Base-by-base conservation (phyloP, 2,797 vertebrate species). In the Cyclopterus lumpus region DNA sequence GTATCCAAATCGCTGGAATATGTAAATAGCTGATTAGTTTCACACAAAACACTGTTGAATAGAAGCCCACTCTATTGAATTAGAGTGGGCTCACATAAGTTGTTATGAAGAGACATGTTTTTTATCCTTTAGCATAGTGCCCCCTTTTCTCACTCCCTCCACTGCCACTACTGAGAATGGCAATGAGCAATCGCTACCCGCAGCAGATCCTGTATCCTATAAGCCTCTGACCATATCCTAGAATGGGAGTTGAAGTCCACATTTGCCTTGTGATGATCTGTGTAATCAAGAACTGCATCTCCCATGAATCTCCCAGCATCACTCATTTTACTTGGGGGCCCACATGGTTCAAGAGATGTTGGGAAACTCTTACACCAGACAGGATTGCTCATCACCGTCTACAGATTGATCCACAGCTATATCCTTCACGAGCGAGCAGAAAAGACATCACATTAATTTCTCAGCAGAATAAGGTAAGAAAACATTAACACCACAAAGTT, bases 201-300 rank as follows among this genome's bases (percentile, higher is more conserved):
- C 62, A 68, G 66, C 73, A 83, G 59, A 80, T 85, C 67, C 73
- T 62, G 18, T 86, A 40, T 79, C 73, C 53, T 66, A 16, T 16
- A 18, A 71, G 77, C 20, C 53, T 65, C 20, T 15, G 20, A 70
- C 78, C n/a, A 2, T 0, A 6, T 70, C 55, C 42, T 66, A 26
- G 68, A 34, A 48, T 90, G 93, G 93, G 88, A 90, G 30, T 7
- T 91, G 94, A 86, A 95, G 95, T 95, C 70, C 76, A 3, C 20
- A 38, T 36, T 12, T 36, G 7, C 53, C 30, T 20, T 14, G 30
- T 62, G 48, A 59, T 32, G 24, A 51, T 42, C 15, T 28, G 1
- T 6, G 6, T 0, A 4, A 6, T 20, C 10, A 4, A 16, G 71
- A 89, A 96, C 95, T 92, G 85, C 95, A 93, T 69, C 49, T 85